Evolutionary conservation across 30 jellyfish, hydroid and myxozoan species (phyloP).

Genomic region (Pseudorhiza aurosa): DNA sequence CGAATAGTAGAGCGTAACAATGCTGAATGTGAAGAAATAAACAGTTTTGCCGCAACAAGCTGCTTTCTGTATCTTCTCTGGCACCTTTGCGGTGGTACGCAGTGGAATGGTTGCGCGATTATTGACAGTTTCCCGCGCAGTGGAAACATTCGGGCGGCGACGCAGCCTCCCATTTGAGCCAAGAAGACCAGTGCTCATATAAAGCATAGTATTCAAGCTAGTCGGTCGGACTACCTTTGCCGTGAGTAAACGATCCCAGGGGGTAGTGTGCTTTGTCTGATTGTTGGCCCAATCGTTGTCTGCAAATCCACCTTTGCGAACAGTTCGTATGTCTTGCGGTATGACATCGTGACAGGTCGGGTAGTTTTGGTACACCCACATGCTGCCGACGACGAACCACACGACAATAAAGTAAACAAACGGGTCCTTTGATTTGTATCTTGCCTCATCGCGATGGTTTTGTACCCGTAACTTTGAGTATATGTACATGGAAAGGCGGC

Average conservation of each 20-base stretch:
- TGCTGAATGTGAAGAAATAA: slow-evolving; percentile 68
- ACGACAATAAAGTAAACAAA: slow-evolving; percentile 77
- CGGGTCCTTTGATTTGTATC: slow-evolving; percentile 80
- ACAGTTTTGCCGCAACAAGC: slow-evolving; percentile 69
- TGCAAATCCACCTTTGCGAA: background rate
- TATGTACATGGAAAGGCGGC: slow-evolving; percentile 65
- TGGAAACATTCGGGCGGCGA: background rate
- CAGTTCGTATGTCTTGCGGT: background rate
- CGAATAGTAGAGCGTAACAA: slow-evolving; percentile 70
- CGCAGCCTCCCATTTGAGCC: too few species aligned
- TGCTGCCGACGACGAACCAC: slow-evolving; percentile 92
- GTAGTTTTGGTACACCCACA: slow-evolving; percentile 92
- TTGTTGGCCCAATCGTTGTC: background rate
- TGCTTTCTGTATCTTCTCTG: slow-evolving; percentile 13
- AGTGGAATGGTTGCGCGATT: background rate
- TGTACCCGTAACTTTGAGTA: slow-evolving; percentile 37
- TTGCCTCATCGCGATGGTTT: slow-evolving; percentile 41
- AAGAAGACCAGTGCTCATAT: too few species aligned
- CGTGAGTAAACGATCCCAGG: too few species aligned
- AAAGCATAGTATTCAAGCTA: too few species aligned
- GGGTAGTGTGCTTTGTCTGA: background rate
- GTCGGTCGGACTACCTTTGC: too few species aligned
- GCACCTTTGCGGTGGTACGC: background rate
- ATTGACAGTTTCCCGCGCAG: background rate
- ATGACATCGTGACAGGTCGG: slow-evolving; percentile 69